A percentile compares a stretch with the other conserved stretches of the same genome.
phyloP scores from a whole-genome alignment of 2,888 invertebrate species.

The Dicranocentrus wangi region DNA sequence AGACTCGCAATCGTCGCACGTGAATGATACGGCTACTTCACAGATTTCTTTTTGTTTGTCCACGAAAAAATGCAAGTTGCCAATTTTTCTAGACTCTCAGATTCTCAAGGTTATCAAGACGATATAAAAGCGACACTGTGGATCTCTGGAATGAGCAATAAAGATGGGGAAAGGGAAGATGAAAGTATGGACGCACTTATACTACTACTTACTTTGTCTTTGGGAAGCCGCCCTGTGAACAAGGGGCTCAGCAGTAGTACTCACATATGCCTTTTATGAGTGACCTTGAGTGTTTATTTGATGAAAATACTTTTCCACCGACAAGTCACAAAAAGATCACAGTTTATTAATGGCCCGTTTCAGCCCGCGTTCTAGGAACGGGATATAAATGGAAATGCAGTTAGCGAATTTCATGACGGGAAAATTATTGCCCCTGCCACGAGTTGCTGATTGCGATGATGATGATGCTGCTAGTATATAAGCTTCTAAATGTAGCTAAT shows the following conservation, averaged over 20 bases:
- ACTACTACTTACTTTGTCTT: background rate
- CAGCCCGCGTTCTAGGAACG: background rate
- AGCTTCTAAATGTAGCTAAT: constrained; percentile 1
- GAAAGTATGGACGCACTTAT: constrained; percentile 22
- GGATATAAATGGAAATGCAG: no score
- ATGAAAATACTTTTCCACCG: background rate
- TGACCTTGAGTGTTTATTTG: constrained; percentile 13
- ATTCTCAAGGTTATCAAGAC: constrained; percentile 16
- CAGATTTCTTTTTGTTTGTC: background rate
- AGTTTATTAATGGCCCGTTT: background rate
- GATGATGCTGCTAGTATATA: background rate
- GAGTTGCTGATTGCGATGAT: background rate
- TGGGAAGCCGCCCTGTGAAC: background rate
- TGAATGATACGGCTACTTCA: background rate
- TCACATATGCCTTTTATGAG: constrained; percentile 6
- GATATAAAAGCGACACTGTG: background rate
- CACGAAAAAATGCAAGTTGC: constrained; percentile 31
- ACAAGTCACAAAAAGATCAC: background rate
- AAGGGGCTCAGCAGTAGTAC: background rate
- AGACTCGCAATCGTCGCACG: no score
- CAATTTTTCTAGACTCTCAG: constrained; percentile 13
- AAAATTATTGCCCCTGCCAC: background rate
- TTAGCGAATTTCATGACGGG: no score
- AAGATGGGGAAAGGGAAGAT: constrained; percentile 18
- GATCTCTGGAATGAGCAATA: constrained; percentile 23